A percentile compares a stretch with the other conserved stretches of the same genome.
Evolutionary conservation across 2,888 invertebrate genomes (phyloP).

Genomic region (Melinaea menophilus): DNA sequence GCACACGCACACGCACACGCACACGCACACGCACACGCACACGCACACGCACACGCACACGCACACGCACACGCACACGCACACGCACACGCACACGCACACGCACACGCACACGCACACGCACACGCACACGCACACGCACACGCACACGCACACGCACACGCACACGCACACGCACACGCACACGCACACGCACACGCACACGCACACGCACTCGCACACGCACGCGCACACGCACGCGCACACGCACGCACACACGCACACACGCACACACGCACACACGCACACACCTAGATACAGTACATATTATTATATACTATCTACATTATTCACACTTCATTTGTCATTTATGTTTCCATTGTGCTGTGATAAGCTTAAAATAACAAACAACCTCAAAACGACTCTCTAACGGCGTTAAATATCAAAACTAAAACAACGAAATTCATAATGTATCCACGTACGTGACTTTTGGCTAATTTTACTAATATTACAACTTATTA

Average conservation of each 20-base stretch:
- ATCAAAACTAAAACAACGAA: too few relatives aligned
- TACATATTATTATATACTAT: too few relatives aligned
- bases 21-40: slow-evolving; percentile 10
- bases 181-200: slow-evolving; percentile 12
- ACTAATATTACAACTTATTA: too few relatives aligned
- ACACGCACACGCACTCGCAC: slow-evolving; percentile 12
- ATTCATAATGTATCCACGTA: too few relatives aligned
- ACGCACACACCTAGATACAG: too few relatives aligned
- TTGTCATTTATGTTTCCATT: too few relatives aligned
- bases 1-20: too few relatives aligned
- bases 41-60: slow-evolving; percentile 9
- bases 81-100: slow-evolving; percentile 14
- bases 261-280: not conserved
- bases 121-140: slow-evolving; percentile 8
- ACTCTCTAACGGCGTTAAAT: too few relatives aligned
- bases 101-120: slow-evolving; percentile 13
- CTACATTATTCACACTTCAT: too few relatives aligned
- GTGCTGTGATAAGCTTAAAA: too few relatives aligned
- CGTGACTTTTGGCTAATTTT: too few relatives aligned
- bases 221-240: slow-evolving; percentile 11
- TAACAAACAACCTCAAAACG: too few relatives aligned
- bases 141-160: slow-evolving; percentile 12
- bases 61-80: slow-evolving; percentile 14
- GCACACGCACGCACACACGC: slow-evolving; percentile 11
- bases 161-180: slow-evolving; percentile 13